phyloP scores from a whole-genome alignment of 2,797 vertebrate genomes.

The Chromis chromis region DNA sequence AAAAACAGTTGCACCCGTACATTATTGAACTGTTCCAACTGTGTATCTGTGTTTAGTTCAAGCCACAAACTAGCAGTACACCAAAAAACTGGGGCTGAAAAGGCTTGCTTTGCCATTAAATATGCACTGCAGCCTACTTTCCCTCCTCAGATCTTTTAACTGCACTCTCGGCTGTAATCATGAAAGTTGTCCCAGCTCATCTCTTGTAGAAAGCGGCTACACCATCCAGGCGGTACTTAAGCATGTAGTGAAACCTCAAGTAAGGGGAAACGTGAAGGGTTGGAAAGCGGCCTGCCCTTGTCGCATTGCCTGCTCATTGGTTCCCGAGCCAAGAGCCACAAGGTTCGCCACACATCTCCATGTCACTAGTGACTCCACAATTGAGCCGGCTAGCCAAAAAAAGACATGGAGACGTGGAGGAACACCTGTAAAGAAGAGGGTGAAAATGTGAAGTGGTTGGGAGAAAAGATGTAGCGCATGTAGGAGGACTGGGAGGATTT shows the following conservation, averaged over 20 bases:
- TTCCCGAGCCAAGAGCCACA: slow-evolving; percentile 12
- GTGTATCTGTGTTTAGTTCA: slow-evolving; percentile 48
- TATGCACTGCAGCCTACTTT: slow-evolving; percentile 67
- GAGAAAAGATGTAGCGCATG: slow-evolving; percentile 7
- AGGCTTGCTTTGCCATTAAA: slow-evolving; percentile 62
- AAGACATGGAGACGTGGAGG: background rate
- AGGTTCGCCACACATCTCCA: background rate
- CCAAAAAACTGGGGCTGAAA: slow-evolving; percentile 39
- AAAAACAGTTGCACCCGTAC: slow-evolving; percentile 25
- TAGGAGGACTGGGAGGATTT: slow-evolving; percentile 12
- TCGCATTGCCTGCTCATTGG: slow-evolving; percentile 22
- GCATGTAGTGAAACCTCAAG: slow-evolving; percentile 44
- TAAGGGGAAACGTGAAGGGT: slow-evolving; percentile 10
- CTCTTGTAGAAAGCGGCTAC: slow-evolving; percentile 30
- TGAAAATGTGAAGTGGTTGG: background rate
- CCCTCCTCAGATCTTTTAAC: slow-evolving; percentile 40
- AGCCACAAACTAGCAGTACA: slow-evolving; percentile 25
- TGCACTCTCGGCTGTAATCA: slow-evolving; percentile 24
- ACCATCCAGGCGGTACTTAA: slow-evolving; percentile 26
- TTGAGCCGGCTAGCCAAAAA: slow-evolving; percentile 1
- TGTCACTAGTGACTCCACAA: slow-evolving; percentile 16
- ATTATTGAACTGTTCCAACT: slow-evolving; percentile 60
- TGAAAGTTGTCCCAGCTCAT: slow-evolving; percentile 42
- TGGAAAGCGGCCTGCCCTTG: slow-evolving; percentile 33
- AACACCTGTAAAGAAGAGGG: slow-evolving; percentile 41